Base-by-base conservation (phyloP, 1,140 invertebrate species). In the Magallana ariakensis region DNA sequence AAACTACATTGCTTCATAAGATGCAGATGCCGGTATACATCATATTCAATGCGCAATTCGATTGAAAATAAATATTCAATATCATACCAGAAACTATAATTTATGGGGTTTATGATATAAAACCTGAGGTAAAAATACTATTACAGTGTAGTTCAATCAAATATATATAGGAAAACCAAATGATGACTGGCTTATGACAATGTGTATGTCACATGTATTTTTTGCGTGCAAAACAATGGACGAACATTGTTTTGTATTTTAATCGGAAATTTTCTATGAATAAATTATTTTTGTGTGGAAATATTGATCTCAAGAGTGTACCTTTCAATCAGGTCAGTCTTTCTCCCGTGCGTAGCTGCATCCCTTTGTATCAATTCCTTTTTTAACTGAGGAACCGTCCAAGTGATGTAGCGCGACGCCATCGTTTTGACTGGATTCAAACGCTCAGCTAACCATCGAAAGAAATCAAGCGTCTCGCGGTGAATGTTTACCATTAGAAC, bases 271-370 rank as follows among this genome's bases (percentile, higher is more conserved):
- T 80, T 80, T 80, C 26, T 11, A 80, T 80, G 75, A 54, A 46
- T 80, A 22, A 15, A 80, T 15, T 62, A 19, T 26, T 46, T 33
- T 22, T 54, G 75, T 54, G 19, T 26, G 53, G 10, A 80, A 46
- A 80, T 80, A 53, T 53, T 80, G 70, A 53, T 80, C 22, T n/a
- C 22, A 80, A 80, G 22, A 22, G 46, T 80, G 22, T 81, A 82
- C 80, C 80, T 82, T 55, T 82, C 15, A 82, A 82, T 53, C 55
- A 82, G 15, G 80, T 82, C 80, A 55, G 55, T 33, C 19, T 82
- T 82, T 82, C 80, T 26, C 33, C 80, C 80, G 0, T 46, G 11
- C 33, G 26, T 81, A 11, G 54, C 26, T 6, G 80, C 80, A 46
- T 82, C n/a, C 19, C 80, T 82, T 26, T n/a, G n/a, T n/a, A n/a